Conservation (phyloP, 1,140 invertebrate genomes). For the Cheumatopsyche charites region DNA sequence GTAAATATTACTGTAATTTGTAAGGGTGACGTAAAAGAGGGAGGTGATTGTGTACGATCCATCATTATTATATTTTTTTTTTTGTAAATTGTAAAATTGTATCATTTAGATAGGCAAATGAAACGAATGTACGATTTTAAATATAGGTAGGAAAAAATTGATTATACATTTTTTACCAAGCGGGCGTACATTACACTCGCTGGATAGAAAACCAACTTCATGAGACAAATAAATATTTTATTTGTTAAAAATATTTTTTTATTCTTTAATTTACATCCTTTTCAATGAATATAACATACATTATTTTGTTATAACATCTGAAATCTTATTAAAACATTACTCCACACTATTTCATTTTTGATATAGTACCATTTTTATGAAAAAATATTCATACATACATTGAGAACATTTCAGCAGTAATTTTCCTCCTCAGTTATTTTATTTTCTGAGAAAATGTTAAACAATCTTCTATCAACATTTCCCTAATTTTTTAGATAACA, state of each 20-base stretch:
- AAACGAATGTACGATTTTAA: slow-evolving; percentile 36
- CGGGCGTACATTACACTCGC: slow-evolving; percentile 38
- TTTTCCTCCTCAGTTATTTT: too few relatives aligned
- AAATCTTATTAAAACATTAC: too few relatives aligned
- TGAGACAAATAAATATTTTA: slow-evolving; percentile 45
- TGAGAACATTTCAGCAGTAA: too few relatives aligned
- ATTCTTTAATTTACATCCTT: neutral
- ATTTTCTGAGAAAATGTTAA: too few relatives aligned
- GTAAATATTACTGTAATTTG: neutral
- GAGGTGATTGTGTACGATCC: neutral
- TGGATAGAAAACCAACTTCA: slow-evolving; percentile 9
- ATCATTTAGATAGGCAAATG: slow-evolving; percentile 33
- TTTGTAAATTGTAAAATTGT: slow-evolving; percentile 29
- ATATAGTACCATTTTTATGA: too few relatives aligned
- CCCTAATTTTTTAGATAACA: too few relatives aligned
- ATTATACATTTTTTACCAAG: slow-evolving; percentile 30
- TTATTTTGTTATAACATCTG: too few relatives aligned
- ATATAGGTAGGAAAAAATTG: slow-evolving; percentile 38
- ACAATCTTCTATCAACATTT: too few relatives aligned
- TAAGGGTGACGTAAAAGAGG: slow-evolving; percentile 4
- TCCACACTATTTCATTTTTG: too few relatives aligned
- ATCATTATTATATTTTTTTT: too few relatives aligned
- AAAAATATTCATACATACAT: too few relatives aligned
- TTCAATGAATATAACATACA: neutral
- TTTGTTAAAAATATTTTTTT: slow-evolving; percentile 40